Evolutionary conservation across 2,113 vertebrate species (phyloP).

Genomic region (Paramormyrops kingsleyae): DNA sequence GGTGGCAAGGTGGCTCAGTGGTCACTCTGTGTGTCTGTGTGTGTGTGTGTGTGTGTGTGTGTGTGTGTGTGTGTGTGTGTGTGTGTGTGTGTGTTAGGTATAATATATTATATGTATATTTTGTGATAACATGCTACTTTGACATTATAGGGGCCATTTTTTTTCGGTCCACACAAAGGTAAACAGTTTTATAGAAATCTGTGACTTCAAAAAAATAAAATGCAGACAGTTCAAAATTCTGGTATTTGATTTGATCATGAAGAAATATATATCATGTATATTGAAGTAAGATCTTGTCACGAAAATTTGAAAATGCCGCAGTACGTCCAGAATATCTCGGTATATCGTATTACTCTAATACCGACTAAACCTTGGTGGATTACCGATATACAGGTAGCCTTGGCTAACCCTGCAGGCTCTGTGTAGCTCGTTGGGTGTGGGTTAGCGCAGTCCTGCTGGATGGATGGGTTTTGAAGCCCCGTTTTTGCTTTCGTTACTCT

Average conservation of each 20-base stretch:
- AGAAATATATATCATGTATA: neutral
- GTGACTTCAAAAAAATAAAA: neutral
- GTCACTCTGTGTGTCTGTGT: neutral
- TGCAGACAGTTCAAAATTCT: neutral
- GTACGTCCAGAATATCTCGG: neutral
- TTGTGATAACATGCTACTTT: neutral
- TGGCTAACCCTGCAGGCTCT: neutral
- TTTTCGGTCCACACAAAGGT: neutral
- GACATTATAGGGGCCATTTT: neutral
- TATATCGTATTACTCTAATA: neutral
- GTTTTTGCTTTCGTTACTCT: neutral
- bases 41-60: too few relatives aligned
- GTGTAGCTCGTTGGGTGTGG: neutral
- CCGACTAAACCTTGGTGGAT: neutral
- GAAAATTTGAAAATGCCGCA: neutral
- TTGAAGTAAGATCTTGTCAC: neutral
- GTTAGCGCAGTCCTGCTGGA: neutral
- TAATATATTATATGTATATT: too few relatives aligned
- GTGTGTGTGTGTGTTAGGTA: neutral
- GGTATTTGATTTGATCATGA: neutral
- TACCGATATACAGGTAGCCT: neutral
- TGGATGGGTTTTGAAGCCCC: neutral
- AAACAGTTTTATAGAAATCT: neutral
- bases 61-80: neutral
- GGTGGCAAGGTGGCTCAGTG: neutral